Conservation (phyloP, 2,113 vertebrate genomes). For the Indicator maculatus region DNA sequence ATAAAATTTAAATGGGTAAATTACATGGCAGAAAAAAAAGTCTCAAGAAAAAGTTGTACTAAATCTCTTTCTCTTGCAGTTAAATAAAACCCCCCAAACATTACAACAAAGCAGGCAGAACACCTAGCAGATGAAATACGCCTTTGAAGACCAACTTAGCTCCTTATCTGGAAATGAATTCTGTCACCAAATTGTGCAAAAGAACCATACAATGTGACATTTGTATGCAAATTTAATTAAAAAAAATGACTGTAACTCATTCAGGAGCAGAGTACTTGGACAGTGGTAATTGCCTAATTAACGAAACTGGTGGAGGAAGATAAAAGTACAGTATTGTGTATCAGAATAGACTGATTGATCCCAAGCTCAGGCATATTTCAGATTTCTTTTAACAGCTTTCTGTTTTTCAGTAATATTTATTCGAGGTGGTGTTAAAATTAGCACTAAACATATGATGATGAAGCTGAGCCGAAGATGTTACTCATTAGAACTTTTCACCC, state of each 20-base stretch:
- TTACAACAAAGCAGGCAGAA: background rate
- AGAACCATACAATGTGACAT: background rate
- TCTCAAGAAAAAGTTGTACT: background rate
- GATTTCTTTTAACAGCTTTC: background rate
- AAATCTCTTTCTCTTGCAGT: background rate
- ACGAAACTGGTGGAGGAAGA: background rate
- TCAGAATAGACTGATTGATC: background rate
- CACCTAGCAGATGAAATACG: background rate
- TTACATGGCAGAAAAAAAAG: background rate
- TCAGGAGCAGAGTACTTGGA: background rate
- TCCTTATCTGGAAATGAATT: background rate
- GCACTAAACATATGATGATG: background rate
- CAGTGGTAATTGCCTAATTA: slow-evolving; percentile 17
- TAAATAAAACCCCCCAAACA: background rate
- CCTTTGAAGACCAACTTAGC: background rate
- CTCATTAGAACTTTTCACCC: background rate
- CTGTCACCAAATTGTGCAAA: background rate
- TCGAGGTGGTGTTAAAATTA: background rate
- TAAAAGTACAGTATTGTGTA: background rate
- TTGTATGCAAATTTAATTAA: slow-evolving; percentile 5
- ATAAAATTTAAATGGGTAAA: slow-evolving; percentile 21
- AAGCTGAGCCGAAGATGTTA: background rate
- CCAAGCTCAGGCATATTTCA: background rate
- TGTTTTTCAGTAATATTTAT: background rate
- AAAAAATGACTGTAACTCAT: background rate